These are phyloP conservation scores for Heliconius erato DNA, from an alignment of 2,888 invertebrate genomes.

Conservation along the genomic window DNA sequence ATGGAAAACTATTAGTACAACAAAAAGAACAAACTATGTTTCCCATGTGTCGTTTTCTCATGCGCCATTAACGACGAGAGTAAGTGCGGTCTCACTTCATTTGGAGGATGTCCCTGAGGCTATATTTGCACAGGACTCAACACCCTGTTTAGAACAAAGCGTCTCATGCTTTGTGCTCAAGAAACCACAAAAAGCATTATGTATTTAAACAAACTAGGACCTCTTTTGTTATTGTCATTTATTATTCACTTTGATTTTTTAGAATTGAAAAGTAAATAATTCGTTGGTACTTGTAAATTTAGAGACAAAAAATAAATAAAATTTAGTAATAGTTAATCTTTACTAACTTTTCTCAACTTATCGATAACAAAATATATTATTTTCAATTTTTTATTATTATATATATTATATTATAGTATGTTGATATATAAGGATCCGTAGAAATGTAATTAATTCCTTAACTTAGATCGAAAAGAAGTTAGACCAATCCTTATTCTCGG, in stretches of 20 bases:
- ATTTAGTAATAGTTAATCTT: too few relatives aligned
- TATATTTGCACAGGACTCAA: conserved; percentile 70
- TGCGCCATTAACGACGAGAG: conserved; percentile 54
- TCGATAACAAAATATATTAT: too few relatives aligned
- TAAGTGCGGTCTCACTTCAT: conserved; percentile 54
- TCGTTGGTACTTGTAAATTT: not conserved
- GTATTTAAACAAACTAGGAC: conserved; percentile 23
- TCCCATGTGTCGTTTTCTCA: conserved; percentile 52
- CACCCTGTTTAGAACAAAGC: conserved; percentile 62
- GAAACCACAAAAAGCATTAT: conserved; percentile 19
- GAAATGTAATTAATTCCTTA: too few relatives aligned
- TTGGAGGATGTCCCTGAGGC: conserved; percentile 55
- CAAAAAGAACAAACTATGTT: conserved; percentile 21
- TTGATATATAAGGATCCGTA: too few relatives aligned
- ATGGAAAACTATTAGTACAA: not conserved
- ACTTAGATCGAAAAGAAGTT: too few relatives aligned
- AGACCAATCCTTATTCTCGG: too few relatives aligned
- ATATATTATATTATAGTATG: too few relatives aligned
- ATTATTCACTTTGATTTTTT: not conserved
- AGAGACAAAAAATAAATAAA: not conserved
- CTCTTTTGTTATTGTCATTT: not conserved
- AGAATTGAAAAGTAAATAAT: not conserved
- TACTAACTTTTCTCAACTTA: too few relatives aligned
- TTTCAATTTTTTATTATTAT: too few relatives aligned
- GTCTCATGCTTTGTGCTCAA: conserved; percentile 61